phyloP scores from a whole-genome alignment of 2,113 vertebrate genomes.

The Numenius arquata region DNA sequence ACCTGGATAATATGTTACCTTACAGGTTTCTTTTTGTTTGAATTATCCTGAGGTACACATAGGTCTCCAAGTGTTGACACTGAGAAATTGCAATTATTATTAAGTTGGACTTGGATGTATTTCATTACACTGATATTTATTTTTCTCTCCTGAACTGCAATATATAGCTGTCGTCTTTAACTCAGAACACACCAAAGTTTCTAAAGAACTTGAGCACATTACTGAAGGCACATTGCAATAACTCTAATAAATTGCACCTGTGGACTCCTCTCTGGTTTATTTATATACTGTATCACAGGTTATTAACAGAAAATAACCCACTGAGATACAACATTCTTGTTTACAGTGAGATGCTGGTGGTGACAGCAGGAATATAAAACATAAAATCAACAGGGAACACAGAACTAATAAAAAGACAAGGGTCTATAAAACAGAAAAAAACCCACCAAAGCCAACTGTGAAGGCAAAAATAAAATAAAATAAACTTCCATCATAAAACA shows the following conservation, averaged over 20 bases:
- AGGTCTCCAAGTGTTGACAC: conserved; percentile 38
- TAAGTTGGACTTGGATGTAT: conserved; percentile 37
- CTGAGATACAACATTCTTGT: conserved; percentile 80
- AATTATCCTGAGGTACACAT: conserved; percentile 27
- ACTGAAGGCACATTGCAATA: conserved; percentile 73
- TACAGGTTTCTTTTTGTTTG: conserved; percentile 29
- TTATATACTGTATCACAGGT: conserved; percentile 80
- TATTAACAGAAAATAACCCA: conserved; percentile 83
- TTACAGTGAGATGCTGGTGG: conserved; percentile 79
- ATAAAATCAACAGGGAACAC: conserved; percentile 80
- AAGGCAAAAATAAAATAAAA: conserved; percentile 79
- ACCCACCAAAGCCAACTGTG: conserved; percentile 68
- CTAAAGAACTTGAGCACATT: conserved; percentile 67
- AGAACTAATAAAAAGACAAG: conserved; percentile 82
- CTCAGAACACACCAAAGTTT: conserved; percentile 67
- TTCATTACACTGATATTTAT: conserved; percentile 53
- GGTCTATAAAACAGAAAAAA: conserved; percentile 74
- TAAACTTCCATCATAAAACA: conserved; percentile 74
- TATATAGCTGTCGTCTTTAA: conserved; percentile 46
- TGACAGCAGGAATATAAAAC: conserved; percentile 81
- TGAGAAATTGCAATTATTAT: conserved; percentile 74
- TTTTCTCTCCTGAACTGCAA: conserved; percentile 62
- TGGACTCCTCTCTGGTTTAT: conserved; percentile 73
- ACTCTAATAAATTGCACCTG: conserved; percentile 80
- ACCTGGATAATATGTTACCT: neutral